Conservation (phyloP, 2,113 vertebrate species). For the Beaufortia kweichowensis region DNA sequence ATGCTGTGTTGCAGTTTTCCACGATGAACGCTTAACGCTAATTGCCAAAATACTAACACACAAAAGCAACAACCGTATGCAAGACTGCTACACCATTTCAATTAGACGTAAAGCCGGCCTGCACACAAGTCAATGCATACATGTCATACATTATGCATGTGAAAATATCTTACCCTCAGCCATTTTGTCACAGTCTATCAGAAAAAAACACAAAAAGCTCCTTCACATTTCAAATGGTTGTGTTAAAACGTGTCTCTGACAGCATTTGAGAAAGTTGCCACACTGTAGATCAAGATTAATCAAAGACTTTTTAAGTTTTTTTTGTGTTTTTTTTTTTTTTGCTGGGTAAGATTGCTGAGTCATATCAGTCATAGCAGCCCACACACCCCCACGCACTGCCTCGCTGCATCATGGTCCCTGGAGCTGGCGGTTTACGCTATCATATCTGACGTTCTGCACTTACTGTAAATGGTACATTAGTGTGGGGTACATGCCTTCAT, state of each 20-base stretch:
- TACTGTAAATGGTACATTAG: conserved; percentile 69
- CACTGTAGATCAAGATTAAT: conserved; percentile 6
- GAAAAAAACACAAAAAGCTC: neutral
- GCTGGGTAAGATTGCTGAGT: conserved; percentile 68
- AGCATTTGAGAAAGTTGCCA: conserved; percentile 7
- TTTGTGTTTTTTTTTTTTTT: conserved; percentile 41
- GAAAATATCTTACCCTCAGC: neutral
- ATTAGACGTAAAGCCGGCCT: neutral
- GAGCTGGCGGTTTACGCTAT: conserved; percentile 55
- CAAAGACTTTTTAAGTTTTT: conserved; percentile 39
- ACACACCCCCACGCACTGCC: conserved; percentile 60
- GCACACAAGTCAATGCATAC: neutral
- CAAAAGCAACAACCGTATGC: neutral
- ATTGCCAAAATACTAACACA: neutral
- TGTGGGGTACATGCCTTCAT: conserved; percentile 15
- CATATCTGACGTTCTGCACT: conserved; percentile 59
- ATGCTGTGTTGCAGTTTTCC: neutral
- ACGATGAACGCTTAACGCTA: neutral
- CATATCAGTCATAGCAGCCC: conserved; percentile 69
- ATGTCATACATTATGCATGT: neutral
- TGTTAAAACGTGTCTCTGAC: neutral
- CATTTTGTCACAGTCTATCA: neutral
- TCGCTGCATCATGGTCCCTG: conserved; percentile 60
- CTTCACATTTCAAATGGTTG: neutral
- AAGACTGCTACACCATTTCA: neutral